phyloP scores from a whole-genome alignment of 2,888 invertebrate species.

The Phalangium opilio region DNA sequence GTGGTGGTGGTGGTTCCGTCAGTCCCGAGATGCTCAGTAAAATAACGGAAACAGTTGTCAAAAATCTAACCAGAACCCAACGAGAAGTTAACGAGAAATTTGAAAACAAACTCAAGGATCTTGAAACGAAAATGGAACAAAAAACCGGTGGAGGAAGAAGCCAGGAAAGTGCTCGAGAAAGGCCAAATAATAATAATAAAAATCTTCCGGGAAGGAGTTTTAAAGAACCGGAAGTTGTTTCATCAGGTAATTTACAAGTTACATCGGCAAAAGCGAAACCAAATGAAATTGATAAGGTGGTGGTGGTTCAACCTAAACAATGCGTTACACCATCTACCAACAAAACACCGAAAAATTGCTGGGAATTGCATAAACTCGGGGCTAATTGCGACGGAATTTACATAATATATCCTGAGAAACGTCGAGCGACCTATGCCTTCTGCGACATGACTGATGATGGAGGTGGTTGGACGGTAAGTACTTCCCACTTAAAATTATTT shows the following conservation, averaged over 20 bases:
- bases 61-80: conserved; percentile 9
- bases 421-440: conserved; percentile 17
- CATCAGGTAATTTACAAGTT: neutral
- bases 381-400: conserved; percentile 22
- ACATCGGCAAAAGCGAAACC: neutral
- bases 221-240: no score
- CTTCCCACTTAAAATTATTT: neutral
- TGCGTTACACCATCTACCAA: neutral
- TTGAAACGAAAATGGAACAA: conserved; percentile 9
- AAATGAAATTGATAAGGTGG: neutral
- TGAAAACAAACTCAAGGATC: conserved; percentile 10
- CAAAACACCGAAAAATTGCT: conserved; percentile 18
- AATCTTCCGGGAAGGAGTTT: neutral
- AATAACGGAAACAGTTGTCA: conserved; percentile 7
- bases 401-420: conserved; percentile 18
- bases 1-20: neutral
- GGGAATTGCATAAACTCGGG: conserved; percentile 20
- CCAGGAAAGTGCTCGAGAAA: neutral
- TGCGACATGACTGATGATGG: conserved; percentile 43
- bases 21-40: neutral
- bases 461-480: conserved; percentile 51
- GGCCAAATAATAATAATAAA: neutral
- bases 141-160: no score
- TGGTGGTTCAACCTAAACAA: neutral
- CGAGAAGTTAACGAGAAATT: conserved; percentile 14